A percentile compares a stretch with the other conserved stretches of the same genome.
Evolutionary conservation across 1,140 invertebrate species (phyloP).

Genomic region (Plodia interpunctella): DNA sequence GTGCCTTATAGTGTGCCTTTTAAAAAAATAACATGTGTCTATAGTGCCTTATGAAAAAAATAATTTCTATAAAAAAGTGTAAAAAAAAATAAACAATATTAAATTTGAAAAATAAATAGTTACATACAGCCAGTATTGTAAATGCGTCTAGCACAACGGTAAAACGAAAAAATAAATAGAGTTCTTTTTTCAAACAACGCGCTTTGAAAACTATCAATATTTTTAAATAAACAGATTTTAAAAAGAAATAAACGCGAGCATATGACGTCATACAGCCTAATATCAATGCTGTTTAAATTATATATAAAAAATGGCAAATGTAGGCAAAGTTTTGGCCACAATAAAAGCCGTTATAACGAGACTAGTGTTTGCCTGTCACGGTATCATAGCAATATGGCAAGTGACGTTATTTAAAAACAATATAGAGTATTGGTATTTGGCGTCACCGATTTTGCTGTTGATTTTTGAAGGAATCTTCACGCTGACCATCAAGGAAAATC

Average conservation of each 20-base stretch:
- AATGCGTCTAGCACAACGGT: no score
- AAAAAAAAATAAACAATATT: no score
- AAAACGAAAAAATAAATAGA: background rate
- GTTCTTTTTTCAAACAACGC: background rate
- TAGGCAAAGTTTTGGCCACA: constrained; percentile 86
- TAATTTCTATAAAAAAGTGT: no score
- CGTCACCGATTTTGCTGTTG: constrained; percentile 84
- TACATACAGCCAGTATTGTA: no score
- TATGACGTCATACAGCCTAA: constrained; percentile 4
- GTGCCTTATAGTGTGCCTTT: background rate
- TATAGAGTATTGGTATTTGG: constrained; percentile 86
- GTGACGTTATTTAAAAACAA: constrained; percentile 85
- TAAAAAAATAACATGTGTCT: background rate
- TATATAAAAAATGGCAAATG: constrained; percentile 64
- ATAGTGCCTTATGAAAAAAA: background rate
- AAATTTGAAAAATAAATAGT: no score
- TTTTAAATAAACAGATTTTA: constrained; percentile 7
- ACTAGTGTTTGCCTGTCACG: constrained; percentile 87
- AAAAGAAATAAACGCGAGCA: background rate
- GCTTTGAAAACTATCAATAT: background rate
- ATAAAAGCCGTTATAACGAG: constrained; percentile 89
- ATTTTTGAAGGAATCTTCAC: constrained; percentile 91
- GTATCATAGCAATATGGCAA: constrained; percentile 89
- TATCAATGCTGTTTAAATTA: constrained; percentile 4
- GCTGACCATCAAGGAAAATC: constrained; percentile 88